Conservation (phyloP, 2,113 vertebrate species). For the Bos indicus region DNA sequence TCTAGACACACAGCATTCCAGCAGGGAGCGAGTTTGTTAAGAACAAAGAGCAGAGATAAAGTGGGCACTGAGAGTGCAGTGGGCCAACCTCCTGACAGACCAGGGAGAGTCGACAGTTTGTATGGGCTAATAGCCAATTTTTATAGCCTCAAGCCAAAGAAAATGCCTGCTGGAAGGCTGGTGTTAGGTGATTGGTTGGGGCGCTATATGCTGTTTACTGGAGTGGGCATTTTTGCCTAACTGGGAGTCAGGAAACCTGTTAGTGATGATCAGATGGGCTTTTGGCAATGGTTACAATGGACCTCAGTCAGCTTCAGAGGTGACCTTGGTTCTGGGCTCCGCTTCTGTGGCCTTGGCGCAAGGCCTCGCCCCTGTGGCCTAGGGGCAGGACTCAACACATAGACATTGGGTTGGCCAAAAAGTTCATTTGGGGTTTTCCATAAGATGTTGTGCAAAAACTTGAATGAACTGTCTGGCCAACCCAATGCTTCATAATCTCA, state of each 20-base stretch:
- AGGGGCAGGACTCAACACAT: not conserved
- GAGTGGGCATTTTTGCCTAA: not conserved
- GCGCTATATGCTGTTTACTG: not conserved
- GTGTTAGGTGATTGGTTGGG: not conserved
- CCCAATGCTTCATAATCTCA: not conserved
- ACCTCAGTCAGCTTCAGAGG: not conserved
- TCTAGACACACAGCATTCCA: not conserved
- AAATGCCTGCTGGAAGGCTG: not conserved
- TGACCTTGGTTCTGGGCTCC: not conserved
- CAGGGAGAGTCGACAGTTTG: not conserved
- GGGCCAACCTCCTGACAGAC: not conserved
- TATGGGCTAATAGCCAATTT: not conserved
- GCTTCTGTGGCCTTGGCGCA: not conserved
- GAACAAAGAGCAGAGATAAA: not conserved
- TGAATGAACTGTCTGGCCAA: not conserved
- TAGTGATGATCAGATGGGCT: not conserved
- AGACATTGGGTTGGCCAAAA: not conserved
- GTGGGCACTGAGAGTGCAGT: rapidly evolving
- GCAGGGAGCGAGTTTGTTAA: not conserved
- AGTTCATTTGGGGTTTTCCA: not conserved
- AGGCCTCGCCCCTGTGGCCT: not conserved
- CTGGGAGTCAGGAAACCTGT: not conserved
- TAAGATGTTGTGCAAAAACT: not conserved
- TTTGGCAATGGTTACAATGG: not conserved
- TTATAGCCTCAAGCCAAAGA: not conserved